Conservation (phyloP, 2,888 invertebrate genomes). For the Philonicus albiceps region DNA sequence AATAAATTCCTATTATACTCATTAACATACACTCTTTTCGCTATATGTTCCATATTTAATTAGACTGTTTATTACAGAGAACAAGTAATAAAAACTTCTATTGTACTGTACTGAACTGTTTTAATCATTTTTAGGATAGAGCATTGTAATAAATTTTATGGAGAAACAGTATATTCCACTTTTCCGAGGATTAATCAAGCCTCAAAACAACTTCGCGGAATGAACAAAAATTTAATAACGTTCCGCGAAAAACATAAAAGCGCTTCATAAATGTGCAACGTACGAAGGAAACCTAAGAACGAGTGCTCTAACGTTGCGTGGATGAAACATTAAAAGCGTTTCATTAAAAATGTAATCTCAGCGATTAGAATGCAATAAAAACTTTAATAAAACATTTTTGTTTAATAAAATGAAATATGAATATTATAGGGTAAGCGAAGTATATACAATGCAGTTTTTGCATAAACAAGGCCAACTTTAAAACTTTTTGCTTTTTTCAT, state of each 20-base stretch:
- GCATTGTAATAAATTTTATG: neutral
- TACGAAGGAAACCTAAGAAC: neutral
- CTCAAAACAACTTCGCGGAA: conserved; percentile 9
- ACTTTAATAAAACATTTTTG: conserved; percentile 35
- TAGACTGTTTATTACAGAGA: neutral
- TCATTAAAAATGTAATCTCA: conserved; percentile 46
- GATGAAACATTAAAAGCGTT: conserved; percentile 43
- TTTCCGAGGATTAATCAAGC: conserved; percentile 10
- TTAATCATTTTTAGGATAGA: neutral
- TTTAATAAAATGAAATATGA: conserved; percentile 32
- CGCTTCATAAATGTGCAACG: conserved; percentile 25
- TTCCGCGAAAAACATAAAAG: conserved; percentile 20
- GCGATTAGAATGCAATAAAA: conserved; percentile 46
- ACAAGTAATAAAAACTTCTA: neutral
- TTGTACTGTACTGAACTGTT: neutral
- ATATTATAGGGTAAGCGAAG: conserved; percentile 1
- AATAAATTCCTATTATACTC: neutral
- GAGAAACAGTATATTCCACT: conserved; percentile 1
- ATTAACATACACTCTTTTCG: neutral
- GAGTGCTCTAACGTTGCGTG: neutral
- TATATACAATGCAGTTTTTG: neutral
- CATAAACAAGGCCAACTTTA: neutral
- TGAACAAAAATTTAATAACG: conserved; percentile 35
- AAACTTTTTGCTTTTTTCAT: neutral
- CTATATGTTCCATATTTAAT: neutral